Conservation (phyloP, 2,113 vertebrate species). For the Hemichromis elongatus region DNA sequence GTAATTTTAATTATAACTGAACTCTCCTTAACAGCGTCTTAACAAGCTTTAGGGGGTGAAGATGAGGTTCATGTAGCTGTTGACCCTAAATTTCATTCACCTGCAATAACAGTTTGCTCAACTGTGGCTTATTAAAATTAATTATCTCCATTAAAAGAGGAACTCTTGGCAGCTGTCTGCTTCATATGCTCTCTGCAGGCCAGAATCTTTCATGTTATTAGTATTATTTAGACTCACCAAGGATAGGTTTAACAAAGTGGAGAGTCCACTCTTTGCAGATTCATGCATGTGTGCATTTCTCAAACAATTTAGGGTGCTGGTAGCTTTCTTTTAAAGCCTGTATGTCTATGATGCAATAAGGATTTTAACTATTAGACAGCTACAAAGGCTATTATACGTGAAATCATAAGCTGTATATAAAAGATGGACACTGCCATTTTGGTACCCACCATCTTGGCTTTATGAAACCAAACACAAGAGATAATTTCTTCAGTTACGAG, state of each 20-base stretch:
- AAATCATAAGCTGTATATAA: background rate
- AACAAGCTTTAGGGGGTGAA: background rate
- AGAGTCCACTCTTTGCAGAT: background rate
- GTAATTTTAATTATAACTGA: background rate
- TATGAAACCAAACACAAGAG: background rate
- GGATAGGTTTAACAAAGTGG: background rate
- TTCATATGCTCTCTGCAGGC: background rate
- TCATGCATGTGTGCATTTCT: background rate
- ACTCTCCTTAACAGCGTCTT: background rate
- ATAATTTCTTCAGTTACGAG: background rate
- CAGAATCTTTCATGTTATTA: background rate
- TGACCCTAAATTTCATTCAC: background rate
- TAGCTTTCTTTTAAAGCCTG: background rate
- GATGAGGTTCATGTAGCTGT: background rate
- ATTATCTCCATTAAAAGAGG: background rate
- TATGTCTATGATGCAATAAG: background rate
- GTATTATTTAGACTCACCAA: background rate
- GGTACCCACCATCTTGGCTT: background rate
- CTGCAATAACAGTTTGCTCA: background rate
- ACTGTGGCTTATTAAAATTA: background rate
- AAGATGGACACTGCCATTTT: background rate
- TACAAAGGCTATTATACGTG: background rate
- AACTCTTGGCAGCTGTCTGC: background rate
- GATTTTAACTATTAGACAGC: background rate
- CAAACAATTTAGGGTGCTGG: rapidly evolving